These are phyloP conservation scores for Tonatia bakeri DNA, from an alignment of 2,113 vertebrate species.

Conservation along the genomic window DNA sequence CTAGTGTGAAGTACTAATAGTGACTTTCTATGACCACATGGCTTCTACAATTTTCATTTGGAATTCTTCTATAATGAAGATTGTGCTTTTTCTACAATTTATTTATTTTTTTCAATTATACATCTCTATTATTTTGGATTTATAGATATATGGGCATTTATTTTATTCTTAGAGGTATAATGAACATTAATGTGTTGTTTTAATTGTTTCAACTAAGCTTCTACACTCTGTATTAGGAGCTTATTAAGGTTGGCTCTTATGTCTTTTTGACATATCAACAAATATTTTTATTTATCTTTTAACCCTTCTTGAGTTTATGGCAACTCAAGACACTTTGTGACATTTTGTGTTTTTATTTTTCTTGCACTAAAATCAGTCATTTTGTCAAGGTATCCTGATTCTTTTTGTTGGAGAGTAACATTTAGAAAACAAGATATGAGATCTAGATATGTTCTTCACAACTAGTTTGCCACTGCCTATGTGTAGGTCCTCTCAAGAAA, in stretches of 20 bases:
- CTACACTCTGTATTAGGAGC: not conserved
- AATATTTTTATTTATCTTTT: not conserved
- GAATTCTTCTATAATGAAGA: not conserved
- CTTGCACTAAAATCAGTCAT: not conserved
- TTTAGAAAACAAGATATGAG: not conserved
- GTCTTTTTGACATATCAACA: not conserved
- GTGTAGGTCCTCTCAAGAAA: not conserved
- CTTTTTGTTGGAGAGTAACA: not conserved
- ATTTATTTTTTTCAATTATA: not conserved
- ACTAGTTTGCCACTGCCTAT: not conserved
- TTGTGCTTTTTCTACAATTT: not conserved
- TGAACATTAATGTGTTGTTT: not conserved
- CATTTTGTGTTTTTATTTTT: not conserved
- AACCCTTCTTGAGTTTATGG: not conserved
- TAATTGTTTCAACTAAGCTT: not conserved
- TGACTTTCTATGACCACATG: not conserved
- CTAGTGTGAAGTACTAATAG: not conserved
- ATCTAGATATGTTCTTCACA: not conserved
- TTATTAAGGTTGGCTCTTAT: not conserved
- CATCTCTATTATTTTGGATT: not conserved
- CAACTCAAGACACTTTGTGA: not conserved
- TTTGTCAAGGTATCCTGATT: not conserved
- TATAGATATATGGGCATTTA: not conserved
- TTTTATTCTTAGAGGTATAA: not conserved
- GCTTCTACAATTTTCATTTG: not conserved